A percentile compares a stretch with the other conserved stretches of the same genome.
Conservation (phyloP, 2,888 invertebrate species). For the Dysmachus trigonus region DNA sequence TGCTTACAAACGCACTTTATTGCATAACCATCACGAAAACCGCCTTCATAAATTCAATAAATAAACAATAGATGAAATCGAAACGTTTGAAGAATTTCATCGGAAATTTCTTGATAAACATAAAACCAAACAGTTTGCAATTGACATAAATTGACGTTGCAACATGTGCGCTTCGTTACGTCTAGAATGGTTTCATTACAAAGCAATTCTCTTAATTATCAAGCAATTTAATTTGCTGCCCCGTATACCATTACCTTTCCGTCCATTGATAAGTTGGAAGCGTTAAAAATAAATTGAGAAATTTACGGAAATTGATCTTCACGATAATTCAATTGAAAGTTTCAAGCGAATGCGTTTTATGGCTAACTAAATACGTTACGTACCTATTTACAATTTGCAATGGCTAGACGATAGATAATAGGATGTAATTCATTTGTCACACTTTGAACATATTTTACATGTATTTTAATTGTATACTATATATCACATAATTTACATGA, state of each 20-base stretch:
- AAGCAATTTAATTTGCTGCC: neutral
- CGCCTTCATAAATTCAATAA: neutral
- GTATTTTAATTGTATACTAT: too few species aligned
- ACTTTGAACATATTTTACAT: too few species aligned
- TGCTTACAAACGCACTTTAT: neutral
- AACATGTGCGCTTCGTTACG: neutral
- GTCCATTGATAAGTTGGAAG: neutral
- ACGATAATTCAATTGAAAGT: neutral
- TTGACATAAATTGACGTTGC: neutral
- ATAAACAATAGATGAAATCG: neutral
- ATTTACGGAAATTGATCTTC: neutral
- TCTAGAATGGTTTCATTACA: neutral
- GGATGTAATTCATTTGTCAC: too few species aligned
- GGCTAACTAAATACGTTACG: neutral
- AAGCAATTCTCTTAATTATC: neutral
- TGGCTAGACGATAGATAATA: neutral
- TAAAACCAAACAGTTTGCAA: neutral
- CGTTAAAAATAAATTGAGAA: neutral
- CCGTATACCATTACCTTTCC: neutral
- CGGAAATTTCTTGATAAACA: neutral
- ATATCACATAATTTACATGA: too few species aligned
- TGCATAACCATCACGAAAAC: neutral
- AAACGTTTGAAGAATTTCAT: neutral
- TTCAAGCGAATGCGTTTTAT: neutral
- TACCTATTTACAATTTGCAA: neutral